Base-by-base conservation (phyloP, 2,797 vertebrate genomes). In the Brachyalestes nurse region DNA sequence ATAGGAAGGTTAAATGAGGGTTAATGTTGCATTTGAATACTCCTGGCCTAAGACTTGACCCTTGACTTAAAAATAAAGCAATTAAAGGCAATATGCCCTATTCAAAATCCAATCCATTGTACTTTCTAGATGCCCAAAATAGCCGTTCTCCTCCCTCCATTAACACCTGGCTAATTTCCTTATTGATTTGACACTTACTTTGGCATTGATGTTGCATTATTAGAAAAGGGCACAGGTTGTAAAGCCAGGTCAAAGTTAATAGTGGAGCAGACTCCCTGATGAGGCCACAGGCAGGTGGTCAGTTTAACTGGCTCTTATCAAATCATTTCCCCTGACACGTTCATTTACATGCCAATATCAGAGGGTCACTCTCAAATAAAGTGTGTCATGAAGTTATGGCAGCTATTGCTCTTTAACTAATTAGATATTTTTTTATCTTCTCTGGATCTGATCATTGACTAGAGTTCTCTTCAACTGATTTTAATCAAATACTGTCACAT, bases 321-420 rank as follows among this genome's bases (percentile, higher is more conserved):
- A 81, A 74, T 76, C 82, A 42, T 73, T 72, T 87, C 86, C 85
- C 62, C 85, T 8, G 51, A 85, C 70, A 75, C 67, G 1, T 66
- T 85, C 6, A 89, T 90, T 87, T 91, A 84, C 86, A 88, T 88
- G 49, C 81, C 69, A 75, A 77, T 84, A 85, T 51, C 79, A 81
- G 83, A 72, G 72, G 86, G 80, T 89, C 82, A 82, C 72, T 80
- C 82, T 86, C 83, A 75, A 86, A 87, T 72, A 75, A 89, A 81
- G 71, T 84, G 85, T 86, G 89, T 90, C 81, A 86, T 34, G 79
- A 77, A 82, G 89, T 90, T 87, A 92, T 86, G 73, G 25, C 49
- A 86, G 86, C 88, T 74, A 79, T 82, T 88, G 82, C 87, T 87
- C 75, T 76, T 86, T n/a, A 40, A 14, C 34, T 19, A 14, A 40